A percentile compares a stretch with the other conserved stretches of the same genome.
These are phyloP conservation scores for Hyalella azteca DNA, from an alignment of 2,888 invertebrate species.

Conservation along the genomic window DNA sequence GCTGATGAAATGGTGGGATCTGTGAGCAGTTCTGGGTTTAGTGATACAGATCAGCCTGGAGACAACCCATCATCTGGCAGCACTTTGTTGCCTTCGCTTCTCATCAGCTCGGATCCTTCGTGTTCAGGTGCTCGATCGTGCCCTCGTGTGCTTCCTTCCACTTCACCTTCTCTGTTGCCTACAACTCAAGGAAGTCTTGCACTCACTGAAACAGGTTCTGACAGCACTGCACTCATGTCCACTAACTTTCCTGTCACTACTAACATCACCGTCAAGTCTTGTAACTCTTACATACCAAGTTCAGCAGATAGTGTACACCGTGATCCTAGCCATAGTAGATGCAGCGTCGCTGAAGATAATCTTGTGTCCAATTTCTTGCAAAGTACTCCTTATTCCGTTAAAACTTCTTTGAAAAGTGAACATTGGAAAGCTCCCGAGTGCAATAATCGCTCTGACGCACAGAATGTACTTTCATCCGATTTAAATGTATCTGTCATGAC, in stretches of 20 bases:
- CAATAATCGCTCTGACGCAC: neutral
- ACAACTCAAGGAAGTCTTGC: conserved; percentile 6
- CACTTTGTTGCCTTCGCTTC: neutral
- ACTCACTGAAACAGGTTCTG: neutral
- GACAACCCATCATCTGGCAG: neutral
- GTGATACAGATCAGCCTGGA: neutral
- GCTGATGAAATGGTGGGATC: neutral
- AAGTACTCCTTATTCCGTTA: no score
- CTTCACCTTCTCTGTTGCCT: neutral
- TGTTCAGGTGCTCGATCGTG: conserved; percentile 14
- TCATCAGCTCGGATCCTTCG: conserved; percentile 1
- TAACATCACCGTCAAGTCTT: no score
- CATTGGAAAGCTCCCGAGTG: neutral
- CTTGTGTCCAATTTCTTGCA: no score
- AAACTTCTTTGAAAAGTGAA: no score
- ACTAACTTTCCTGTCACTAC: neutral
- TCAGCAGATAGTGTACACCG: no score
- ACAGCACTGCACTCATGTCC: neutral
- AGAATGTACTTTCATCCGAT: neutral
- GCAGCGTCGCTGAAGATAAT: no score
- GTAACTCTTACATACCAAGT: no score
- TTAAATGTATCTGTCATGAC: conserved; percentile 11
- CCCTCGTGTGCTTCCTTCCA: conserved; percentile 8
- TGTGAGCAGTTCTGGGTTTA: neutral
- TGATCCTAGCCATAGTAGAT: no score